Base-by-base conservation (phyloP, 2,888 invertebrate genomes). In the Andrena dorsata region DNA sequence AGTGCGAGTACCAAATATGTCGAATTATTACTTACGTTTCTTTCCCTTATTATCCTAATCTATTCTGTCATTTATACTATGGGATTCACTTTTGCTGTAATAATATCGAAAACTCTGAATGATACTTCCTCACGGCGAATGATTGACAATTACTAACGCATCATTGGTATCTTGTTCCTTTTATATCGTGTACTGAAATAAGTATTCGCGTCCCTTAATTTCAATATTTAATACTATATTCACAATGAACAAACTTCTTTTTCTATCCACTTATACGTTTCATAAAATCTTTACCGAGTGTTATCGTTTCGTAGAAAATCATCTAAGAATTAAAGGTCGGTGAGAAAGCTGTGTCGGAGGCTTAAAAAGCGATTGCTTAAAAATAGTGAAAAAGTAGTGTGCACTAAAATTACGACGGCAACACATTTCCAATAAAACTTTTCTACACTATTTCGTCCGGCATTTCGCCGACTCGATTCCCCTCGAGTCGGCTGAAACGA, bases 1-100 rank as follows among this genome's bases (percentile, higher is more conserved):
- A 76, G 84, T 88, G 88, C 83, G 75, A 76, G 78, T 86, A 71
- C 49, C 66, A 79, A 80, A 78, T 76, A 51, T 71, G 66, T 80
- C 71, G 71, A 84, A 26, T 53, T 73, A 61, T 66, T 74, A 53
- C 66, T 64, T 61, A 61, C n/a, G 20, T 30, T 72, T 60, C 68
- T 71, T 63, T 60, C n/a, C 49, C 47, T 63, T 68, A 63, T 60
- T 72, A 66, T 28, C 51, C 23, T 63, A 66, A 53, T 66, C 66
- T 76, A 80, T 68, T 68, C 6, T 51, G 78, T 26, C 20, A 35
- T 49, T 41, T 80, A 79, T 30, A 7, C 64, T 75, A 81, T 71
- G 56, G 10, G 20, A 71, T 76, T 76, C 78, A 32, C 23, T 73
- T 79, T 71, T 79, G 26, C 16, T 65, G 61, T 63, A 79, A 73